phyloP scores from a whole-genome alignment of 1,140 invertebrate genomes.

The Eumeta japonica region DNA sequence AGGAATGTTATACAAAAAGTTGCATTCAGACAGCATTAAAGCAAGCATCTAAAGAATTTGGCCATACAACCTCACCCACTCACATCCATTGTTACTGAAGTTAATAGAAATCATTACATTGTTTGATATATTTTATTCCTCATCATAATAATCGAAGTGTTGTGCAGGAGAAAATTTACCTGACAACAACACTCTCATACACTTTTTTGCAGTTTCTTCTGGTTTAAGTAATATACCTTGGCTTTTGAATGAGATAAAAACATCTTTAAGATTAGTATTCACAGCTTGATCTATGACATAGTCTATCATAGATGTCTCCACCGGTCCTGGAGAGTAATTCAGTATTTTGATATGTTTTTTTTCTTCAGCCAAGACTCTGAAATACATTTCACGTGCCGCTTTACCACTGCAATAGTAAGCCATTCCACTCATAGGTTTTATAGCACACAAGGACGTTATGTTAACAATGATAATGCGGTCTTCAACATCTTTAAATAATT shows the following conservation, averaged over 20 bases:
- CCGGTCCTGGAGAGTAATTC: conserved; percentile 91
- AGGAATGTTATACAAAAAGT: too few species aligned
- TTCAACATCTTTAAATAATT: conserved; percentile 61
- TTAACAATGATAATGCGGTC: conserved; percentile 70
- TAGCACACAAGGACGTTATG: conserved; percentile 80
- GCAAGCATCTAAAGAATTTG: too few species aligned
- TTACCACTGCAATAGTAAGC: conserved; percentile 84
- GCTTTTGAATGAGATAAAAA: conserved; percentile 60
- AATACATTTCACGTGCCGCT: conserved; percentile 90
- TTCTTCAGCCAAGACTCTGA: conserved; percentile 82
- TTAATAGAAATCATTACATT: too few species aligned
- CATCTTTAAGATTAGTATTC: conserved; percentile 61
- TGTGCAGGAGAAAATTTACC: conserved; percentile 78
- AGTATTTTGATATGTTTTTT: conserved; percentile 73
- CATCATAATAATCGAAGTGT: conserved; percentile 86
- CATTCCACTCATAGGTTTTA: conserved; percentile 74
- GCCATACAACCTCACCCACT: too few species aligned
- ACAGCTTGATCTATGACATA: conserved; percentile 61
- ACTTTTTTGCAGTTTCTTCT: conserved; percentile 72
- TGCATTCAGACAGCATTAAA: too few species aligned
- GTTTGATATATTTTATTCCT: conserved; percentile 37
- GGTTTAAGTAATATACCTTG: conserved; percentile 71
- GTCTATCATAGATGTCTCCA: conserved; percentile 88
- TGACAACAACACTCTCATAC: conserved; percentile 69
- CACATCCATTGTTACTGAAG: too few species aligned